Conservation (phyloP, 1,140 invertebrate species). For the Zaprionus gabonicus region DNA sequence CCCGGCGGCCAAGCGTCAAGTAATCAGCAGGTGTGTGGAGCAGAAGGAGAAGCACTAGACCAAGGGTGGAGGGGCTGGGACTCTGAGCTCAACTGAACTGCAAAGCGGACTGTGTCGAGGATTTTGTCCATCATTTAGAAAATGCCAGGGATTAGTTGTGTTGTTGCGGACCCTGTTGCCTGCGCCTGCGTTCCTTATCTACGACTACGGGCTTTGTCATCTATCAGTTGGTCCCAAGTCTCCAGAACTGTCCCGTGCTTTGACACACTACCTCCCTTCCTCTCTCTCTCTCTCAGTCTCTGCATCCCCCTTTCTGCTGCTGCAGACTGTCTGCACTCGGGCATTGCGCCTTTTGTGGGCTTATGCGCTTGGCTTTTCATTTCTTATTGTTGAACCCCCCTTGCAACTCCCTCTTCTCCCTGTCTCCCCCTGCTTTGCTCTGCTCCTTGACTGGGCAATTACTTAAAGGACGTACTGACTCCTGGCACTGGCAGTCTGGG, state of each 20-base stretch:
- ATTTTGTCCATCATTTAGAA: constrained; percentile 64
- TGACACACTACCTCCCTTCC: neutral
- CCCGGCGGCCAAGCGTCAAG: constrained; percentile 5
- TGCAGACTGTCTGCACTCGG: constrained; percentile 15
- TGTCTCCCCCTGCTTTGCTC: too few species aligned
- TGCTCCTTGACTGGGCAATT: constrained; percentile 1
- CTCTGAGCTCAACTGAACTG: neutral
- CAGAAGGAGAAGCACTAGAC: neutral
- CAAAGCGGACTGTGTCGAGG: constrained; percentile 8
- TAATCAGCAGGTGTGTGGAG: constrained; percentile 10
- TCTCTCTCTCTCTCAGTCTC: neutral
- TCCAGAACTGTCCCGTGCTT: constrained; percentile 6
- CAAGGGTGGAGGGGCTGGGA: neutral
- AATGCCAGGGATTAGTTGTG: constrained; percentile 69
- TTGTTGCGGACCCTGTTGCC: constrained; percentile 37
- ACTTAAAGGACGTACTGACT: constrained; percentile 25
- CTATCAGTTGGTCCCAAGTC: constrained; percentile 29
- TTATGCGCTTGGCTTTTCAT: constrained; percentile 32
- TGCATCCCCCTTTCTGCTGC: neutral
- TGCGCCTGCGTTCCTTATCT: constrained; percentile 8
- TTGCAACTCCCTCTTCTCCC: too few species aligned
- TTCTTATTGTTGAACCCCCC: constrained; percentile 21
- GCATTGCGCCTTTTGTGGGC: constrained; percentile 19
- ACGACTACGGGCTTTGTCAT: constrained; percentile 19
- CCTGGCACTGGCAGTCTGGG: neutral